Evolutionary conservation across 2,888 invertebrate species (phyloP).

Genomic region (Diadegma fenestrale): DNA sequence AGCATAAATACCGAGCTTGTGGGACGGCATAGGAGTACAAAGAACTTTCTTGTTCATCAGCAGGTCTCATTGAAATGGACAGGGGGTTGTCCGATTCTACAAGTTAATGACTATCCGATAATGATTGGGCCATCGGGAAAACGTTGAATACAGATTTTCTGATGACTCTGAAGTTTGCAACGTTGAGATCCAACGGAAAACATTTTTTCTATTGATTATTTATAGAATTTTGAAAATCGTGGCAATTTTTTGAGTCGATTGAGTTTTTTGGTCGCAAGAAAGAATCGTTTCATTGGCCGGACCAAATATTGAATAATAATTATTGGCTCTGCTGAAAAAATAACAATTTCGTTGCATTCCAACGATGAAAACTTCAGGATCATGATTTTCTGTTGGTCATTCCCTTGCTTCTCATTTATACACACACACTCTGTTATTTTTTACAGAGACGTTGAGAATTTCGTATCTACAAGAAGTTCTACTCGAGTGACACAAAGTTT

Average conservation of each 20-base stretch:
- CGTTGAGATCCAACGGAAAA: too few relatives aligned
- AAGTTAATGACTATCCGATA: not conserved
- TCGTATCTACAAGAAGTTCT: not conserved
- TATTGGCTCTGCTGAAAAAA: too few relatives aligned
- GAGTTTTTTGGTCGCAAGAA: too few relatives aligned
- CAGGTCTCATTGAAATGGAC: not conserved
- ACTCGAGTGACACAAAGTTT: not conserved
- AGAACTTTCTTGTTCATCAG: not conserved
- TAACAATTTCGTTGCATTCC: too few relatives aligned
- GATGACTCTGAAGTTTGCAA: too few relatives aligned
- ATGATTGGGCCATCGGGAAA: not conserved
- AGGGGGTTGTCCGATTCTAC: not conserved
- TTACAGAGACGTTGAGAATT: not conserved
- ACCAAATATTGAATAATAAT: too few relatives aligned
- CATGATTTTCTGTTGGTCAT: too few relatives aligned
- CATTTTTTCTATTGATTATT: too few relatives aligned
- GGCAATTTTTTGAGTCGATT: too few relatives aligned
- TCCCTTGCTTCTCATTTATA: not conserved
- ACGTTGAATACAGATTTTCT: not conserved
- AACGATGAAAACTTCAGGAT: too few relatives aligned
- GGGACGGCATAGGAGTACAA: conserved; percentile 14
- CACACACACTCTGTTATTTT: not conserved
- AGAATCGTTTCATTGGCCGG: too few relatives aligned
- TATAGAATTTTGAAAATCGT: too few relatives aligned
- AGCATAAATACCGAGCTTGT: not conserved